Evolutionary conservation across 2,113 vertebrate genomes (phyloP).

Genomic region (Pachycephala philippinensis): DNA sequence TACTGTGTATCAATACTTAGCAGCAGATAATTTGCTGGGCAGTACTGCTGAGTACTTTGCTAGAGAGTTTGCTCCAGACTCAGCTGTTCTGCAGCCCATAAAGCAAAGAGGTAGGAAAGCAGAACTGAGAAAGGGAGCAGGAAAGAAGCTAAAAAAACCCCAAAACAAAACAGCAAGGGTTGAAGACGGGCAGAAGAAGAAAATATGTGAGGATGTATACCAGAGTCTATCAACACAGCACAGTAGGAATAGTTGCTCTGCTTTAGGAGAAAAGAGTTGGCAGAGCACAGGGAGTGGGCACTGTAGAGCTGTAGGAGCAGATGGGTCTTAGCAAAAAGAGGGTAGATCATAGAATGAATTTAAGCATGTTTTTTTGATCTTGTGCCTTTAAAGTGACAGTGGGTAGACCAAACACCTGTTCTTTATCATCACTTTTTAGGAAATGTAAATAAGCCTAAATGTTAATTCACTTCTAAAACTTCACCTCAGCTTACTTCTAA

Average conservation of each 20-base stretch:
- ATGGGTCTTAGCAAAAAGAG: slow-evolving; percentile 12
- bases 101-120: not conserved
- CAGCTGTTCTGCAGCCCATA: not conserved
- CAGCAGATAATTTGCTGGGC: not conserved
- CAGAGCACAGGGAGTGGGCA: slow-evolving; percentile 26
- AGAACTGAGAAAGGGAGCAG: not conserved
- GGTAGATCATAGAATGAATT: not conserved
- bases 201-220: not conserved
- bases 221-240: not conserved
- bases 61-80: not conserved
- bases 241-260: not conserved
- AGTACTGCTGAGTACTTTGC: not conserved
- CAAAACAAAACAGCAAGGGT: not conserved
- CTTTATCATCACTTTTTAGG: slow-evolving; percentile 35
- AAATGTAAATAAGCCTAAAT: slow-evolving; percentile 38
- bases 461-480: not conserved
- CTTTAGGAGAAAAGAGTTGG: slow-evolving; percentile 8
- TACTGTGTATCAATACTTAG: not conserved
- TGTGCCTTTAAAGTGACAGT: slow-evolving; percentile 33
- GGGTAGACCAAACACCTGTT: slow-evolving; percentile 30
- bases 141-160: not conserved
- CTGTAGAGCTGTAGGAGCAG: slow-evolving; percentile 32
- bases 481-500: slow-evolving; percentile 1
- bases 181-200: not conserved
- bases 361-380: slow-evolving; percentile 22